Evolutionary conservation across 2,113 vertebrate species (phyloP).

Genomic region (Vanacampus margaritifer): DNA sequence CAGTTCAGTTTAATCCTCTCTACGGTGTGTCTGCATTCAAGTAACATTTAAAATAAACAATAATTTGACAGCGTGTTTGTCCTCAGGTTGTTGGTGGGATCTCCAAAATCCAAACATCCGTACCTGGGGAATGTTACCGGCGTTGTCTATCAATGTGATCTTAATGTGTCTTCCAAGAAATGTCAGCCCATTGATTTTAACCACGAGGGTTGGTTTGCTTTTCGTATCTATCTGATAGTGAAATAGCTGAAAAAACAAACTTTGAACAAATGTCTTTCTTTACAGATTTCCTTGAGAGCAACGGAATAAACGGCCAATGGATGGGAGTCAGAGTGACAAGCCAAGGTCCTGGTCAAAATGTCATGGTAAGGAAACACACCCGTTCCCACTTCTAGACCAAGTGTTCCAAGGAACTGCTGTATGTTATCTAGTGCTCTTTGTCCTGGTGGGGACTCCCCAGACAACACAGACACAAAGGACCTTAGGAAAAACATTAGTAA

Average conservation of each 20-base stretch:
- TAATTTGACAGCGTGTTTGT: not conserved
- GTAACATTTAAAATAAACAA: too few species aligned
- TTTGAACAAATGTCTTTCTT: not conserved
- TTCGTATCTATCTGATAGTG: not conserved
- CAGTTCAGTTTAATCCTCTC: not conserved
- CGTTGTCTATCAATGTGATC: constrained; percentile 85
- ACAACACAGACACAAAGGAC: not conserved
- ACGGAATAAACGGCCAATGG: constrained; percentile 88
- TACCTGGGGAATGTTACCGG: constrained; percentile 81
- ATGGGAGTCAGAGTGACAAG: constrained; percentile 90
- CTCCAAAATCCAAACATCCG: constrained; percentile 80
- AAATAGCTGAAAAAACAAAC: not conserved
- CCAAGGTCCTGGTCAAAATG: constrained; percentile 88
- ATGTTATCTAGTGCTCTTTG: too few species aligned
- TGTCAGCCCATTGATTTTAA: constrained; percentile 82
- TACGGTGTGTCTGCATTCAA: too few species aligned
- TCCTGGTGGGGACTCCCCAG: not conserved
- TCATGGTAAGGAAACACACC: constrained; percentile 79
- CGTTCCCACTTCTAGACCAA: not conserved
- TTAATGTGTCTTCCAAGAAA: constrained; percentile 53
- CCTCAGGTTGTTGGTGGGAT: constrained; percentile 86
- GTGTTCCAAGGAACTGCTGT: not conserved
- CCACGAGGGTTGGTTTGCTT: constrained; percentile 71
- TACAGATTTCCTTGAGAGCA: constrained; percentile 61
- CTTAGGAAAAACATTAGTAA: not conserved